Evolutionary conservation across 2,113 vertebrate genomes (phyloP).

Genomic region (Aphelocoma coerulescens): DNA sequence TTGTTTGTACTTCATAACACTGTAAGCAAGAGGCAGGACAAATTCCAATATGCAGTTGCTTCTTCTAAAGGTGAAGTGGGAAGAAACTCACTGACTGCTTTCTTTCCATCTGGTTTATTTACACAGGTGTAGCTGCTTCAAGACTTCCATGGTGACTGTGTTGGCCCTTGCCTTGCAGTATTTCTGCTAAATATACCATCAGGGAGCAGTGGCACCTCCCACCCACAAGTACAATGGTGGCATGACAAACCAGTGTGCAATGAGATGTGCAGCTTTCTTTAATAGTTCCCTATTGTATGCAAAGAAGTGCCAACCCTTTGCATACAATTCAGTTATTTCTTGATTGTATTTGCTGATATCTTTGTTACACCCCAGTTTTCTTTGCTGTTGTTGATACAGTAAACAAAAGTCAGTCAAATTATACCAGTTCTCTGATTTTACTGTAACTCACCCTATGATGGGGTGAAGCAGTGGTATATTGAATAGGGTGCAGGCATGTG

Average conservation of each 20-base stretch:
- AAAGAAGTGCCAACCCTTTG: background rate
- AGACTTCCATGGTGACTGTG: background rate
- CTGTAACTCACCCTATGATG: fast-evolving
- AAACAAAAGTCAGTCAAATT: background rate
- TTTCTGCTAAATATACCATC: background rate
- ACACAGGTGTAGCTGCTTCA: background rate
- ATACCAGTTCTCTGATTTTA: background rate
- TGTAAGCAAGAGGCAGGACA: background rate
- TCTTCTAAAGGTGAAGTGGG: background rate
- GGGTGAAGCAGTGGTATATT: background rate
- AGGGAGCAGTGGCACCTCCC: background rate
- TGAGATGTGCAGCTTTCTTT: background rate
- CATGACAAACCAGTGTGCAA: background rate
- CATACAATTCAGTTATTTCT: background rate
- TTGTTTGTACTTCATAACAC: background rate
- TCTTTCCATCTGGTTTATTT: background rate
- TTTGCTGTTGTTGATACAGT: background rate
- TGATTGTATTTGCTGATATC: background rate
- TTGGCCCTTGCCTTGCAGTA: background rate
- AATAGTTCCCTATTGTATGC: background rate
- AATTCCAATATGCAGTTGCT: background rate
- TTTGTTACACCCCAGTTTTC: background rate
- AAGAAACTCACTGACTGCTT: background rate
- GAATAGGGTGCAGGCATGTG: background rate
- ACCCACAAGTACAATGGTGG: background rate